Percentiles rank a stretch among this genome's conserved stretches.
Conservation (phyloP, 1,140 invertebrate genomes). For the Pollicipes pollicipes region DNA sequence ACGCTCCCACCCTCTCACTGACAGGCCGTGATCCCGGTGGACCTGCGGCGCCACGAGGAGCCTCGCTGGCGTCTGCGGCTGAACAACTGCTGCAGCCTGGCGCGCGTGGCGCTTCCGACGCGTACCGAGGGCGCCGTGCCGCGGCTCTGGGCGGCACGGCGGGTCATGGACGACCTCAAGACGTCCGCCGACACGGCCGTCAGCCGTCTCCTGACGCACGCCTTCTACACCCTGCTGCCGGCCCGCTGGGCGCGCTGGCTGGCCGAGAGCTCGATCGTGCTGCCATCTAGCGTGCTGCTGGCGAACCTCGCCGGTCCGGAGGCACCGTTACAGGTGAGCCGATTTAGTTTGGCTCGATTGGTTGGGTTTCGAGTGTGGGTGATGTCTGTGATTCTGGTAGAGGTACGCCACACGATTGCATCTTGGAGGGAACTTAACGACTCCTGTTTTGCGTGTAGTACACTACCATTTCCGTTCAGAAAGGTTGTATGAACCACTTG, state of each 20-base stretch:
- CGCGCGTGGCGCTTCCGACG: constrained; percentile 23
- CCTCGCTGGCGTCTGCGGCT: background rate
- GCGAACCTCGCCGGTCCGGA: constrained; percentile 19
- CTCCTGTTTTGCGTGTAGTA: too few species aligned
- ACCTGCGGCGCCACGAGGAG: background rate
- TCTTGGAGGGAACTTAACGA: too few species aligned
- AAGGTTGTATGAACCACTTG: too few species aligned
- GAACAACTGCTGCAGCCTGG: background rate
- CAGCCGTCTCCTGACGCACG: constrained; percentile 18
- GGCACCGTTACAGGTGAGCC: constrained; percentile 26
- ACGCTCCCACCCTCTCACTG: too few species aligned
- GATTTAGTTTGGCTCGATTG: too few species aligned
- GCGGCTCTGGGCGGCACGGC: constrained; percentile 29
- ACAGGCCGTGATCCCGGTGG: background rate
- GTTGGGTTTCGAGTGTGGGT: too few species aligned
- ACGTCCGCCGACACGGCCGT: constrained; percentile 27
- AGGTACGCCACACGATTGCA: too few species aligned
- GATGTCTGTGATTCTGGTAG: too few species aligned
- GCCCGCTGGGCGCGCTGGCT: background rate
- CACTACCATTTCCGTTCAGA: too few species aligned
- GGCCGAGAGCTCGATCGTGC: background rate
- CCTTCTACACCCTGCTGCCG: background rate
- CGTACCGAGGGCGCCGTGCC: constrained; percentile 31
- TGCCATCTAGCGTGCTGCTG: background rate
- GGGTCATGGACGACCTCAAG: constrained; percentile 29